phyloP scores from a whole-genome alignment of 2,113 vertebrate species.

The Cyprinodon tularosa region DNA sequence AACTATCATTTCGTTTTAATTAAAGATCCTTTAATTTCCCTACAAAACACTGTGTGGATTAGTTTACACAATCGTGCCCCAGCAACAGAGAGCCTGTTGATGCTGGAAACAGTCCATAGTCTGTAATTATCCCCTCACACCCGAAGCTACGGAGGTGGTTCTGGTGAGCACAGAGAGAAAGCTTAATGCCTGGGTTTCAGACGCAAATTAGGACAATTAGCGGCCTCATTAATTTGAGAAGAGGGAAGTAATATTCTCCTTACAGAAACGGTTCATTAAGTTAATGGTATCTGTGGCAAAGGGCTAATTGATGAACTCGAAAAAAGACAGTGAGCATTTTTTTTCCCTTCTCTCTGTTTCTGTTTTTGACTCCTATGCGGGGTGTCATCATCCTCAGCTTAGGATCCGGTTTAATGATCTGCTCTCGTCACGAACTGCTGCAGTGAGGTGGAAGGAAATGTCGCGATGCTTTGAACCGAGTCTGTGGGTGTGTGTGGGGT shows the following conservation, averaged over 20 bases:
- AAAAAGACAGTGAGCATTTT: conserved; percentile 7
- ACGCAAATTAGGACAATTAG: conserved; percentile 79
- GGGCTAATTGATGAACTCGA: conserved; percentile 61
- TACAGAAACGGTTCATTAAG: conserved; percentile 73
- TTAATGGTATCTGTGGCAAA: conserved; percentile 55
- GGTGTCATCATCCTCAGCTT: background rate
- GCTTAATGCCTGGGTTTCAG: conserved; percentile 67
- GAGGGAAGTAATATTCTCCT: conserved; percentile 75
- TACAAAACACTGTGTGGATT: conserved; percentile 65
- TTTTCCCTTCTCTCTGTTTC: background rate
- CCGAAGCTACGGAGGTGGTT: conserved; percentile 71
- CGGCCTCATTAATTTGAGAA: conserved; percentile 75
- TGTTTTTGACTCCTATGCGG: background rate
- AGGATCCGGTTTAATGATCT: background rate
- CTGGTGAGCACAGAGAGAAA: conserved; percentile 45
- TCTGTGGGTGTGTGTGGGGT: background rate
- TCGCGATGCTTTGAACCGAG: conserved; percentile 6
- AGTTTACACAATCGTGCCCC: conserved; percentile 51
- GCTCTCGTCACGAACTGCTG: background rate
- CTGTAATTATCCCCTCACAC: conserved; percentile 77
- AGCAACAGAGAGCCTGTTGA: conserved; percentile 71
- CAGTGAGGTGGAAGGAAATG: conserved; percentile 1
- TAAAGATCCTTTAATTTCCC: conserved; percentile 62
- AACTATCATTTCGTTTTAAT: conserved; percentile 49
- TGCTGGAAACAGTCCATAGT: conserved; percentile 45